These are phyloP conservation scores for Noctua pronuba DNA, from an alignment of 2,888 invertebrate genomes.

Conservation along the genomic window DNA sequence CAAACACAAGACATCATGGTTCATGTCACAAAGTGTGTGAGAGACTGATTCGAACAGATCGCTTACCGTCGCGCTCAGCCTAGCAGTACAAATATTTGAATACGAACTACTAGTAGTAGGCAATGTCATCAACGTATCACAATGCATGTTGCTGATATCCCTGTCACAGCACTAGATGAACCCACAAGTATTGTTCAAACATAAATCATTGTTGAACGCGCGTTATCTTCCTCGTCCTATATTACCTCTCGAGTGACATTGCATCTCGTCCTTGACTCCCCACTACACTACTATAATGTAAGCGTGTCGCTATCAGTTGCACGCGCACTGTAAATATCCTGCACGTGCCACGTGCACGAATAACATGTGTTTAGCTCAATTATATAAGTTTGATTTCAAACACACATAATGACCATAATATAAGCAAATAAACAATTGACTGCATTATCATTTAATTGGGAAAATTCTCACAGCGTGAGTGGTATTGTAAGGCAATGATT, in stretches of 20 bases:
- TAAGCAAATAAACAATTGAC: conserved; percentile 49
- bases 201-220: conserved; percentile 61
- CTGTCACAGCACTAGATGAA: conserved; percentile 42
- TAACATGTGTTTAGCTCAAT: conserved; percentile 68
- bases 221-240: conserved; percentile 78
- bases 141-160: conserved; percentile 50
- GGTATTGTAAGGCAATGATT: conserved; percentile 45
- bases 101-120: conserved; percentile 6
- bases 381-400: conserved; percentile 58
- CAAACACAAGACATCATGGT: not conserved
- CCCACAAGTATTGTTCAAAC: conserved; percentile 48
- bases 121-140: conserved; percentile 36
- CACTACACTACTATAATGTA: conserved; percentile 72
- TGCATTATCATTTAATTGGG: conserved; percentile 45
- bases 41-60: conserved; percentile 13
- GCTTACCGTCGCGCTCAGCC: conserved; percentile 19
- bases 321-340: conserved; percentile 86
- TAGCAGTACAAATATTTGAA: conserved; percentile 33
- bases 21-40: conserved; percentile 4
- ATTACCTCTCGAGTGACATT: conserved; percentile 78
- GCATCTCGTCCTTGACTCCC: conserved; percentile 85
- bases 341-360: conserved; percentile 82
- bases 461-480: conserved; percentile 27
- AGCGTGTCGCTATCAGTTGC: conserved; percentile 84
- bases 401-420: conserved; percentile 28